Conservation (phyloP, 2,888 invertebrate species). For the Acanthosoma haemorrhoidale region DNA sequence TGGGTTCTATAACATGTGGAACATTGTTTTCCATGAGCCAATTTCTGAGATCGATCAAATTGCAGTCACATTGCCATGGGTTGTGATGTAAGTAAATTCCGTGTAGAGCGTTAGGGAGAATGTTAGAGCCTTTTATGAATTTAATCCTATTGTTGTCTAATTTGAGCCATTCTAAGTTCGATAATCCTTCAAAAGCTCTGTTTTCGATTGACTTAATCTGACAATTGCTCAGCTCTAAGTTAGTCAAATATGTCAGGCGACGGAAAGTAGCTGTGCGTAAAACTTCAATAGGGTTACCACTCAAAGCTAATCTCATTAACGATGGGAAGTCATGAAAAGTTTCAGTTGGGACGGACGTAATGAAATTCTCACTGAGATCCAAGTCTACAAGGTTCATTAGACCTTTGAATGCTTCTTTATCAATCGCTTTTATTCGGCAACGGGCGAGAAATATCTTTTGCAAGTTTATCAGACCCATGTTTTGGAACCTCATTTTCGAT, state of each 20-base stretch:
- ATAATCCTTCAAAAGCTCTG: slow-evolving; percentile 74
- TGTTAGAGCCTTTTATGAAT: slow-evolving; percentile 62
- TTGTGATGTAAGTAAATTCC: slow-evolving; percentile 79
- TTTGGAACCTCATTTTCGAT: slow-evolving; percentile 71
- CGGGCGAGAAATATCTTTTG: slow-evolving; percentile 78
- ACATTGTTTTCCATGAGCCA: slow-evolving; percentile 74
- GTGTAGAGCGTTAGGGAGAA: slow-evolving; percentile 69
- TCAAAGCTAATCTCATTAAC: slow-evolving; percentile 75
- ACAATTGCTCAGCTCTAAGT: slow-evolving; percentile 75
- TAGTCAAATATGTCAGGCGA: slow-evolving; percentile 68
- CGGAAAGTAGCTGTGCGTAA: slow-evolving; percentile 64
- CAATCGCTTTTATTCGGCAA: slow-evolving; percentile 71
- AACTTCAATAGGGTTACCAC: slow-evolving; percentile 72
- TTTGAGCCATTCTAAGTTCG: slow-evolving; percentile 76
- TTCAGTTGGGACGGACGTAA: slow-evolving; percentile 70
- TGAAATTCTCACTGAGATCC: slow-evolving; percentile 75
- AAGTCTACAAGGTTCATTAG: slow-evolving; percentile 82
- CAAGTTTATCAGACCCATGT: slow-evolving; percentile 72
- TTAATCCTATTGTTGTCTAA: slow-evolving; percentile 75
- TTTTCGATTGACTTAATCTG: slow-evolving; percentile 70
- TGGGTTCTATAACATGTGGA: slow-evolving; percentile 71
- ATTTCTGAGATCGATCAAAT: slow-evolving; percentile 65
- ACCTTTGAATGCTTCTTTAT: slow-evolving; percentile 74
- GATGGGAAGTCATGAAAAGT: slow-evolving; percentile 73
- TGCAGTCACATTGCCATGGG: slow-evolving; percentile 85